Evolutionary conservation across 2,113 vertebrate genomes (phyloP), one percentile per base, ranked within the genome.

Genomic region (Tenebrosternarchus preto): DNA sequence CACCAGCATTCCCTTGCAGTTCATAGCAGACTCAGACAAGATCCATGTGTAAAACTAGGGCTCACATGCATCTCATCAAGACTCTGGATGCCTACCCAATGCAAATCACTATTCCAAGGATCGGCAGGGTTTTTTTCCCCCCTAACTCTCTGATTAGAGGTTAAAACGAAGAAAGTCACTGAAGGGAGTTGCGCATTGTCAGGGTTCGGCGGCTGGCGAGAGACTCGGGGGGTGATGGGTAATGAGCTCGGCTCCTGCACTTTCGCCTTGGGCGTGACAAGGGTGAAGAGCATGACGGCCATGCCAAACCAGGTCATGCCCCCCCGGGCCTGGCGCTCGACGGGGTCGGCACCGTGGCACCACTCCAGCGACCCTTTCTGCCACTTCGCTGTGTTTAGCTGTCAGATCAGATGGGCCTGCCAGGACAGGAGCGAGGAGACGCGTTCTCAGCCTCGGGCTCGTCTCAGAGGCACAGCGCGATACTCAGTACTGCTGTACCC

Each of bases 261-360:
- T 55, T 72, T 77, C 29, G 1, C 59, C 27, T 64, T 27, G 20
- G 68, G 61, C 46, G 43, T 53, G 55, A 77, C 61, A 80, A 81
- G 76, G 67, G 82, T 84, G 85, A 82, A 57, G 56, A 59, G 68
- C 36, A 39, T 79, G 72, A 64, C 5, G n/a, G 36, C 73, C 69
- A 82, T 82, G 39, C 36, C 53, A 78, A 75, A 71, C 55, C 78
- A 60, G 74, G 77, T 73, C 80, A 80, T 46, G 83, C 81, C 78
- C 50, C n/a, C 33, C 59, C 6, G 53, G 63, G 33, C 77, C 53
- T n/a, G 46, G 25, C 67, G 31, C 66, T 73, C 20, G 64, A 43
- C 17, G 22, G 56, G 19, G 56, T 50, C 36, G 46, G 60, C 11
- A 43, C 27, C 36, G 24, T 24, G 27, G 64, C 22, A 2, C 8